phyloP scores from a whole-genome alignment of 1,140 invertebrate species.

The Proales similis region DNA sequence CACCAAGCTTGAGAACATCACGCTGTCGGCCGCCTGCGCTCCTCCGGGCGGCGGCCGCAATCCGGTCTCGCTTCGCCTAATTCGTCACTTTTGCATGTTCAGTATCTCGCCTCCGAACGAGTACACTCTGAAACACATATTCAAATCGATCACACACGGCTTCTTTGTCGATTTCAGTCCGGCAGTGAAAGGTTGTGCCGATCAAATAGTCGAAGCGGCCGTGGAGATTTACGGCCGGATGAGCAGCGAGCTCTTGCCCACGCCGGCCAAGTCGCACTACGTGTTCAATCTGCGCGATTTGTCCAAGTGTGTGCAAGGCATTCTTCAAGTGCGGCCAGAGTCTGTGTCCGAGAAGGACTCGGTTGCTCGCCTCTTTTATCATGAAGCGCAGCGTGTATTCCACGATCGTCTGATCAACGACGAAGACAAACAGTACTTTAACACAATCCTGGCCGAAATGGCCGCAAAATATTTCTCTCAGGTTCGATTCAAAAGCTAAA shows the following conservation, averaged over 20 bases:
- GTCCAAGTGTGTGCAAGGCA: conserved; percentile 54
- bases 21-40: conserved; percentile 52
- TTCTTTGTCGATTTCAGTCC: conserved; percentile 60
- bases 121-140: conserved; percentile 53
- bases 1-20: conserved; percentile 62
- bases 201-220: conserved; percentile 49
- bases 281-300: conserved; percentile 54
- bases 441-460: conserved; percentile 51
- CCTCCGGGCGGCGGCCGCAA: conserved; percentile 55
- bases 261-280: conserved; percentile 54
- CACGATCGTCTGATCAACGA: conserved; percentile 53
- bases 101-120: conserved; percentile 52
- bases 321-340: conserved; percentile 44
- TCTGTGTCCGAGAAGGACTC: conserved; percentile 5
- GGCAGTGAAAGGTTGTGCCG: conserved; percentile 54
- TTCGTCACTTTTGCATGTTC: conserved; percentile 54
- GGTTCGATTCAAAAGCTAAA: conserved; percentile 40
- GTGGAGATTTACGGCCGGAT: conserved; percentile 53
- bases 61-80: conserved; percentile 48
- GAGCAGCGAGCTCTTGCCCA: conserved; percentile 53
- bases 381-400: conserved; percentile 53
- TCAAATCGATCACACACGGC: conserved; percentile 64
- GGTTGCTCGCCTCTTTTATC: conserved; percentile 52
- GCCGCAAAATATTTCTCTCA: conserved; percentile 52
- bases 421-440: conserved; percentile 52